phyloP scores from a whole-genome alignment of 2,888 invertebrate genomes.

The Entomobrya multifasciata region DNA sequence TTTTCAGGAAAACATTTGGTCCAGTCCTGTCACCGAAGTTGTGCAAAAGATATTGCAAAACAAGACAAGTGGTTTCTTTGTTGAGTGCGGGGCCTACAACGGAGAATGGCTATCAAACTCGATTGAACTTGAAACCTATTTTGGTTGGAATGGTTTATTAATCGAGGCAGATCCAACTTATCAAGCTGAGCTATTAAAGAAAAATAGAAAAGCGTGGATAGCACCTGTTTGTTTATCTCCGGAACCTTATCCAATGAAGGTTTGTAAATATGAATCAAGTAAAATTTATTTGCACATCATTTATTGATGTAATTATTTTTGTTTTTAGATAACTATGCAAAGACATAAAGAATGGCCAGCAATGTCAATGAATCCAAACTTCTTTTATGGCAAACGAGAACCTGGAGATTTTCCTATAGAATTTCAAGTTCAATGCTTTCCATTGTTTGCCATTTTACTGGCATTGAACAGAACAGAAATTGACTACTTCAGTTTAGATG shows the following conservation, averaged over 20 bases:
- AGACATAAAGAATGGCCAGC: background rate
- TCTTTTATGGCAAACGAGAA: too few relatives aligned
- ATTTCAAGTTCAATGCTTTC: too few relatives aligned
- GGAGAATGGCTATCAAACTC: background rate
- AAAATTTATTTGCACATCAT: background rate
- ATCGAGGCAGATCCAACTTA: background rate
- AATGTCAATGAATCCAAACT: background rate
- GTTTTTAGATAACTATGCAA: background rate
- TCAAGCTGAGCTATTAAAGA: too few relatives aligned
- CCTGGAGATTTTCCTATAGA: too few relatives aligned
- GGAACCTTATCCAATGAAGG: background rate
- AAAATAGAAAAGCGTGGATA: background rate
- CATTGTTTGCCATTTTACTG: background rate
- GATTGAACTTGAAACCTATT: background rate
- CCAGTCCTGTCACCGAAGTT: too few relatives aligned
- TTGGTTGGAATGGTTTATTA: background rate
- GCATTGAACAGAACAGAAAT: background rate
- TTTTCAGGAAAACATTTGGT: too few relatives aligned
- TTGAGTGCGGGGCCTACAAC: background rate
- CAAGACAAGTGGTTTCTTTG: background rate
- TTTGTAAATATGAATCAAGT: background rate
- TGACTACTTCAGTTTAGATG: slow-evolving; percentile 5
- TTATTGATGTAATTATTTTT: background rate
- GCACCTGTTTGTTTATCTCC: background rate
- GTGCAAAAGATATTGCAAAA: background rate